phyloP scores from a whole-genome alignment of 2,888 invertebrate genomes.

The Drosophila sordidula region DNA sequence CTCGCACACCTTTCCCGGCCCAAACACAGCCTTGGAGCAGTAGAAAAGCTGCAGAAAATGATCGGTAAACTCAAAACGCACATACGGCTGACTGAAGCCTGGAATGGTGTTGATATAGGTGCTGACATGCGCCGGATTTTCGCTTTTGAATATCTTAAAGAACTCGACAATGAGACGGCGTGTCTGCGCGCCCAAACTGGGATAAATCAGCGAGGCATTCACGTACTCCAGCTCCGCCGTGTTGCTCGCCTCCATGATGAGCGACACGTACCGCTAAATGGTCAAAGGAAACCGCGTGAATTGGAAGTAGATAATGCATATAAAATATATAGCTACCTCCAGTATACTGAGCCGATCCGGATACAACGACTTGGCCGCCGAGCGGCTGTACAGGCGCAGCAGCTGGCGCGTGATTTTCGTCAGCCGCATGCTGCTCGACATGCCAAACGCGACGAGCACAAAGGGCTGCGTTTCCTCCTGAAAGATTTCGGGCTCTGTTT shows the following conservation, averaged over 20 bases:
- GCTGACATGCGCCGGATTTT: conserved; percentile 64
- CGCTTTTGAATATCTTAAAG: conserved; percentile 75
- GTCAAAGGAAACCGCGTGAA: not conserved
- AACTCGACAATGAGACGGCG: conserved; percentile 73
- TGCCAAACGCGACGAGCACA: conserved; percentile 71
- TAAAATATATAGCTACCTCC: conserved; percentile 65
- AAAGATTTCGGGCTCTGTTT: conserved; percentile 71
- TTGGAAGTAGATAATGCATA: no score
- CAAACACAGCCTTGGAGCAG: conserved; percentile 64
- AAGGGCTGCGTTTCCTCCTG: conserved; percentile 76
- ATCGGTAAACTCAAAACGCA: conserved; percentile 81
- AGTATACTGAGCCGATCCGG: conserved; percentile 66
- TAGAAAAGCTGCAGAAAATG: conserved; percentile 78
- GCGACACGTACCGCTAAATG: conserved; percentile 77
- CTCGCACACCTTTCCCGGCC: conserved; percentile 78
- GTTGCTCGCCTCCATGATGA: conserved; percentile 81
- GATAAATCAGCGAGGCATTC: conserved; percentile 73
- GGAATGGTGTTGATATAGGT: conserved; percentile 75
- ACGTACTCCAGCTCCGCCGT: conserved; percentile 76
- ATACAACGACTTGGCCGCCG: conserved; percentile 66
- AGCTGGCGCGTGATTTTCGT: conserved; percentile 73
- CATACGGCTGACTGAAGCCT: conserved; percentile 73
- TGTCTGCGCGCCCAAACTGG: conserved; percentile 72
- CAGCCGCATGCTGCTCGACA: conserved; percentile 65
- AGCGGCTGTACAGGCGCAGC: conserved; percentile 73